Base-by-base conservation (phyloP, 1,140 invertebrate species). In the Coelopa frigida region DNA sequence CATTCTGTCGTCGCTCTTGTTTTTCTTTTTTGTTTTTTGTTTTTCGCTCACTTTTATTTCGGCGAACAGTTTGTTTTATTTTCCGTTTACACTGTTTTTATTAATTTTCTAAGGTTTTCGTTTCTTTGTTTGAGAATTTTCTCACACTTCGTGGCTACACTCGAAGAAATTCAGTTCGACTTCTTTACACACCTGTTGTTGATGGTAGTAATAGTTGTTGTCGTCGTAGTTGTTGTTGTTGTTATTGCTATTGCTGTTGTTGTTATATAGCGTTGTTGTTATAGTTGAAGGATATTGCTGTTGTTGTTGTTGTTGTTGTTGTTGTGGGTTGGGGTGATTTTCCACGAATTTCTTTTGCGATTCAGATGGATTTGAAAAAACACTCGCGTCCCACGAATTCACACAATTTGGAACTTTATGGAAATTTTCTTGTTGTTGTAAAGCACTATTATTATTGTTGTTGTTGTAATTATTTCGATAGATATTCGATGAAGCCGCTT, bases 101-200 rank as follows among this genome's bases (percentile, higher is more conserved):
- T n/a, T n/a, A n/a, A n/a, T n/a, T n/a, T n/a, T n/a, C n/a, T n/a
- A n/a, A n/a, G n/a, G n/a, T n/a, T n/a, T n/a, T n/a, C n/a, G n/a
- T n/a, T n/a, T n/a, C n/a, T n/a, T n/a, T n/a, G n/a, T n/a, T n/a
- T n/a, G n/a, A n/a, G n/a, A n/a, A n/a, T n/a, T n/a, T n/a, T n/a
- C n/a, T n/a, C n/a, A n/a, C n/a, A n/a, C n/a, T n/a, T n/a, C n/a
- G n/a, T n/a, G n/a, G n/a, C n/a, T n/a, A n/a, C n/a, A n/a, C n/a
- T n/a, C n/a, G n/a, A n/a, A n/a, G n/a, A n/a, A n/a, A n/a, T n/a
- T n/a, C n/a, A n/a, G n/a, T n/a, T n/a, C n/a, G n/a, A n/a, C n/a
- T n/a, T n/a, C n/a, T n/a, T n/a, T n/a, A n/a, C 59, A 66, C 59
- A 60, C 62, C 60, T 62, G 59, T 35, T 40, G 45, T 48, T 48